These are phyloP conservation scores for Chrysochloris asiatica DNA, from an alignment of 2,113 vertebrate genomes.

Conservation along the genomic window DNA sequence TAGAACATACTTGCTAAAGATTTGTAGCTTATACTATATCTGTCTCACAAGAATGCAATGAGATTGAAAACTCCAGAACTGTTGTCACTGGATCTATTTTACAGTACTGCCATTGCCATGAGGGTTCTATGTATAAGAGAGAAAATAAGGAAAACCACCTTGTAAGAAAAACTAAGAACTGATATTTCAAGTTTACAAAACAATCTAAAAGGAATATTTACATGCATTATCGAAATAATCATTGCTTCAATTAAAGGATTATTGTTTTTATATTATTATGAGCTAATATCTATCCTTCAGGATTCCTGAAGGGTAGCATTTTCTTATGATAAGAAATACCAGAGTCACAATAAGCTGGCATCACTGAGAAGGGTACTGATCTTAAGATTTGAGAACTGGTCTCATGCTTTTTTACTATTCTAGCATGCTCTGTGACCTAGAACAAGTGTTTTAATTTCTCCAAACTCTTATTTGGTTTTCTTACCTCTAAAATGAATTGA, in stretches of 20 bases:
- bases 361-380: background rate
- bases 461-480: background rate
- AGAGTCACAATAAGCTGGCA: background rate
- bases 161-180: no score
- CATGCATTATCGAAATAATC: background rate
- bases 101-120: background rate
- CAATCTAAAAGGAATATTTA: background rate
- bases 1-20: background rate
- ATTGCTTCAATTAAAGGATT: background rate
- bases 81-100: background rate
- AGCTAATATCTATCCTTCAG: no score
- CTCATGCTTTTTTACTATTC: background rate
- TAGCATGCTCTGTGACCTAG: background rate
- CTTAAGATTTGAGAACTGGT: background rate
- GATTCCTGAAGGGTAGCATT: background rate
- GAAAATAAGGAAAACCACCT: no score
- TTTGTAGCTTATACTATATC: background rate
- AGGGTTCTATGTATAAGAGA: background rate
- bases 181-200: background rate
- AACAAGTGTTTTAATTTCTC: background rate
- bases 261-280: no score
- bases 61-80: background rate
- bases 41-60: background rate
- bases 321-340: background rate
- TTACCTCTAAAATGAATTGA: slow-evolving; percentile 20